These are phyloP conservation scores for Craterocephalus amniculus DNA, from an alignment of 2,797 vertebrate genomes.

Conservation along the genomic window DNA sequence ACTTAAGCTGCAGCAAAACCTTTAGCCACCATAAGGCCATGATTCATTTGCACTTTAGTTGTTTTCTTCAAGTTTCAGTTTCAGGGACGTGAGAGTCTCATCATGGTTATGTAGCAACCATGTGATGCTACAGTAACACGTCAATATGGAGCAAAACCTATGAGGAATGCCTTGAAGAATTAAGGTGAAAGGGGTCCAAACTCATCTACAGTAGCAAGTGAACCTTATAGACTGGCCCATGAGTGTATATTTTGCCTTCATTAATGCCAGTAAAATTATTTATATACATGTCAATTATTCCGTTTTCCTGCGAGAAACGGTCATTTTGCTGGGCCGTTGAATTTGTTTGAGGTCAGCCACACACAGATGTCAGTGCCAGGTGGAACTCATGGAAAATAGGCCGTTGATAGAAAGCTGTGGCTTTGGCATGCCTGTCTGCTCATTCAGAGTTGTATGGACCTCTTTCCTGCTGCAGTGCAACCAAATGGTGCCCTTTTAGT, in stretches of 20 bases:
- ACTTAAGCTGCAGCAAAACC: constrained; percentile 2
- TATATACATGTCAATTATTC: constrained; percentile 22
- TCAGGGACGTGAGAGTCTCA: background rate
- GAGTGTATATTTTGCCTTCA: no score
- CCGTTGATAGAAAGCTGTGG: constrained; percentile 46
- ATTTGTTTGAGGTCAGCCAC: constrained; percentile 52
- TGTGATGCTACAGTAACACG: no score
- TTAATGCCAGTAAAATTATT: background rate
- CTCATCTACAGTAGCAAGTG: no score
- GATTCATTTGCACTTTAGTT: background rate
- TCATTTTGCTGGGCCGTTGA: constrained; percentile 27
- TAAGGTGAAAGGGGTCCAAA: no score
- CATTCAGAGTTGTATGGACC: constrained; percentile 14
- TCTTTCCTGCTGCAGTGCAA: constrained; percentile 27
- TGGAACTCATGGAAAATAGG: constrained; percentile 64
- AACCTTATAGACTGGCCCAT: no score
- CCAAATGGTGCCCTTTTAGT: constrained; percentile 31
- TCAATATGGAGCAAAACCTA: no score
- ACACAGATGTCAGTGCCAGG: constrained; percentile 37
- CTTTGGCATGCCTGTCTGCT: constrained; percentile 7
- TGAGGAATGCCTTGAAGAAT: no score
- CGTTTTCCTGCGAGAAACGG: constrained; percentile 14
- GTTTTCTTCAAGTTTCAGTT: constrained; percentile 13
- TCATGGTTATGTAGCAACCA: no score
- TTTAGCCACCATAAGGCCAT: background rate